These are phyloP conservation scores for Diachasma alloeum DNA, from an alignment of 1,140 invertebrate species.

Conservation along the genomic window DNA sequence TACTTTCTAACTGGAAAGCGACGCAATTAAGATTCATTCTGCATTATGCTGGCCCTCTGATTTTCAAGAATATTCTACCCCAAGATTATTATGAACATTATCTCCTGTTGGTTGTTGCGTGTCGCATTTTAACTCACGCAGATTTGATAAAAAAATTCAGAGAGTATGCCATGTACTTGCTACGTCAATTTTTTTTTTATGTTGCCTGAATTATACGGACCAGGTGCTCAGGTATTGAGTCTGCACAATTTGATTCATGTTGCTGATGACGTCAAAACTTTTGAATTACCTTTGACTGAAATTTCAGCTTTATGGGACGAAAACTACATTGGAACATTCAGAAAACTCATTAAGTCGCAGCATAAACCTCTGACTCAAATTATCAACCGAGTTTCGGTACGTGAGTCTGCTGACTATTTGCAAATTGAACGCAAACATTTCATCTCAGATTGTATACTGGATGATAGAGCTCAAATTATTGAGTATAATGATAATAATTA, in stretches of 20 bases:
- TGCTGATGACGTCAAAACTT: constrained; percentile 15
- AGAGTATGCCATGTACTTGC: constrained; percentile 11
- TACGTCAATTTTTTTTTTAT: constrained; percentile 15
- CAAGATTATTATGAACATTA: no score
- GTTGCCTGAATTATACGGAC: not conserved
- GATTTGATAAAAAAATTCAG: not conserved
- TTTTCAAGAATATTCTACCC: not conserved
- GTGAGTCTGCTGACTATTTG: not conserved
- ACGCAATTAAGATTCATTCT: constrained; percentile 10
- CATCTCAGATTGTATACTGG: not conserved
- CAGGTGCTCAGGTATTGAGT: constrained; percentile 16
- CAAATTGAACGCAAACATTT: not conserved
- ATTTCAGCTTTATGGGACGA: constrained; percentile 23
- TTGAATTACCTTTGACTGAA: not conserved
- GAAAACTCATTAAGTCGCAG: constrained; percentile 2
- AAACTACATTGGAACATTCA: constrained; percentile 21
- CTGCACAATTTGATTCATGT: constrained; percentile 20
- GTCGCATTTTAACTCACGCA: no score
- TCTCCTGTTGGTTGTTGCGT: no score
- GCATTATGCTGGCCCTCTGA: constrained; percentile 7
- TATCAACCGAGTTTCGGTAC: not conserved
- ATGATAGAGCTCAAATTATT: not conserved
- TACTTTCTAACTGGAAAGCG: constrained; percentile 1
- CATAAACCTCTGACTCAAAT: constrained; percentile 9
- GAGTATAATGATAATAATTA: no score